Evolutionary conservation across 2,797 vertebrate genomes (phyloP).

Genomic region (Channallabes apus): DNA sequence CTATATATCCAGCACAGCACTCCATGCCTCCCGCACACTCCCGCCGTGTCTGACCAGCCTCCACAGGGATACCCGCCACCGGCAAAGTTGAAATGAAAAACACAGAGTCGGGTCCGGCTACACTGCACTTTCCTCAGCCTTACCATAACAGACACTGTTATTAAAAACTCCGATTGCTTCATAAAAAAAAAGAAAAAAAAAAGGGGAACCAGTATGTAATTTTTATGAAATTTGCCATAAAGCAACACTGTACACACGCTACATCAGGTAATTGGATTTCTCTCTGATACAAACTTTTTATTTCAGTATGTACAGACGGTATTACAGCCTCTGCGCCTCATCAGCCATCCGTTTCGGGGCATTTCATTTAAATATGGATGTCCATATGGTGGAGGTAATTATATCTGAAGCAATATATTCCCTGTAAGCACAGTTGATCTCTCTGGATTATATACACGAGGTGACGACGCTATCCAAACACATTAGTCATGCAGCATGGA

Average conservation of each 20-base stretch:
- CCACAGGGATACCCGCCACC: conserved; percentile 60
- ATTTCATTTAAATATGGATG: conserved; percentile 31
- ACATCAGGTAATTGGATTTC: conserved; percentile 32
- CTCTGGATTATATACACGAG: conserved; percentile 34
- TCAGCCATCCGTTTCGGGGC: conserved; percentile 41
- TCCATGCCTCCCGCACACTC: conserved; percentile 50
- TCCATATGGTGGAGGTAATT: conserved; percentile 41
- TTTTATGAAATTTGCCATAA: not conserved
- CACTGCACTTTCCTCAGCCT: conserved; percentile 67
- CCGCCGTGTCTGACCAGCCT: conserved; percentile 47
- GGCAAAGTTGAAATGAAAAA: conserved; percentile 64
- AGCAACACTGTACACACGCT: not conserved
- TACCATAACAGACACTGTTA: conserved; percentile 66
- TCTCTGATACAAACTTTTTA: not conserved
- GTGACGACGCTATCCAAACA: conserved; percentile 23
- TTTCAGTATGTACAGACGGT: conserved; percentile 1
- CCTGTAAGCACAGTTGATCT: conserved; percentile 34
- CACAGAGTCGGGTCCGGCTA: conserved; percentile 58
- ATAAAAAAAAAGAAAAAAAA: conserved; percentile 44
- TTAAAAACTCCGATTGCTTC: conserved; percentile 63
- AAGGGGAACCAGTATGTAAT: conserved; percentile 23
- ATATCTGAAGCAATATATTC: conserved; percentile 33
- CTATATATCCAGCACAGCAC: conserved; percentile 26
- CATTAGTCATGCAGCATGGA: conserved; percentile 42
- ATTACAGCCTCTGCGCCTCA: conserved; percentile 24